Base-by-base conservation (phyloP, 2,113 vertebrate genomes). In the Petrocephalus microphthalmus region DNA sequence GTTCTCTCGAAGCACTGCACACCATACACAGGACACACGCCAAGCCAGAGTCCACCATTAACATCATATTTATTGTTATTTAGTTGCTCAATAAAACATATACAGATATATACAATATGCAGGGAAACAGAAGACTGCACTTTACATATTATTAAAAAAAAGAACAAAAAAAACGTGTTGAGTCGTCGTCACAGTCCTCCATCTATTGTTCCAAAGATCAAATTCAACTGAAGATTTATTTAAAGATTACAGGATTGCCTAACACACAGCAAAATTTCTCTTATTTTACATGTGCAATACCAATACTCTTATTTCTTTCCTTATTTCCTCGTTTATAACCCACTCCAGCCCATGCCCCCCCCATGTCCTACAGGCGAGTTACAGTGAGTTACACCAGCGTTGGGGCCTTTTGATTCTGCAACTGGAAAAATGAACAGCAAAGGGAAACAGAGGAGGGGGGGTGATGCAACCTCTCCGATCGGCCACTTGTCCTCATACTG, bases 81-180 rank as follows among this genome's bases (percentile, higher is more conserved):
- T 98, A 97, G 97, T 97, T 97, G 97, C 96, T 99, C 97, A 97
- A 97, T 98, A 99, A 98, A 99, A 99, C 98, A 99, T 99, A 98
- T 99, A 99, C 98, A 99, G 96, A 96, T 99, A 99, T 99, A 97
- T 99, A 99, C 98, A 99, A 97, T 98, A 98, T 97, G 98, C 97
- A 97, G 97, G 97, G 97, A 98, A 98, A 98, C 97, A 97, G 97
- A 99, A 97, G 96, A 98, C 97, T 98, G 97, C 97, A 98, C 98
- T 99, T 98, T 98, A 99, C 98, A 97, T 97, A 97, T 98, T 97
- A 96, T 95, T 94, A 91, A 89, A 89, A 92, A 95, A 94, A 95
- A 93, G 93, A 96, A 96, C 95, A 90, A 93, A 97, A 97, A 96
- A 95, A 97, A 96, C 97, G 96, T 96, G 93, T 95, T 96, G 97